Base-by-base conservation (phyloP, 2,888 invertebrate species). In the Callosobruchus maculatus region DNA sequence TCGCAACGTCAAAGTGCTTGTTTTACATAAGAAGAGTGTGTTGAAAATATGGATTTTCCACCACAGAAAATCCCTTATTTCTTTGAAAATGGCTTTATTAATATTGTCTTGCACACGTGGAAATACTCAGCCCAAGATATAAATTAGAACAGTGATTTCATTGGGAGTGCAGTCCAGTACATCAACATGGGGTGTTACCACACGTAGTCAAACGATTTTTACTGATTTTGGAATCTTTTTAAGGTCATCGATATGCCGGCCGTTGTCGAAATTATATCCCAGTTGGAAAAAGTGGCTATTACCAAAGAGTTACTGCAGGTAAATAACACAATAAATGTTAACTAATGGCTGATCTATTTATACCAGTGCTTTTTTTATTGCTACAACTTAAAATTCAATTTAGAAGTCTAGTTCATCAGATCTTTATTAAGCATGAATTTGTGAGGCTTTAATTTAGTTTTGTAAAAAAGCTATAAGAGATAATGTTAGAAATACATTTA, bases 211-310 rank as follows among this genome's bases (percentile, higher is more conserved):
- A 70, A 49, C 30, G 69, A 71, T 21, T 22, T 76, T 72, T 67
- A 21, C 66, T 74, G 76, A 78, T 76, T 78, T 79, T 74, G 71
- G 74, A 74, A 67, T 75, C 77, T 75, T 81, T 89, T 91, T 75
- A 88, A 97, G 97, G 97, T 97, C 91, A 93, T 96, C 91, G 95
- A 97, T 92, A 95, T 97, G 95, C 94, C 93, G 87, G 91, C 93
- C 87, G 97, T 97, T 89, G 91, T 95, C 90, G 96, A 96, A 90
- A 94, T 97, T 90, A 95, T 98, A 90, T 92, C 95, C 89, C 90
- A 93, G 88, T 91, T 98, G 93, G 97, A 98, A 90, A 94, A 92
- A 89, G 93, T 93, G 89, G 91, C 94, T 89, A 94, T 96, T 90
- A 95, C 96, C 89, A 94, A 94, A 91, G 96, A 96, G 89, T 90